These are phyloP conservation scores for Tipula helvola DNA, from an alignment of 2,888 invertebrate genomes.

Conservation along the genomic window DNA sequence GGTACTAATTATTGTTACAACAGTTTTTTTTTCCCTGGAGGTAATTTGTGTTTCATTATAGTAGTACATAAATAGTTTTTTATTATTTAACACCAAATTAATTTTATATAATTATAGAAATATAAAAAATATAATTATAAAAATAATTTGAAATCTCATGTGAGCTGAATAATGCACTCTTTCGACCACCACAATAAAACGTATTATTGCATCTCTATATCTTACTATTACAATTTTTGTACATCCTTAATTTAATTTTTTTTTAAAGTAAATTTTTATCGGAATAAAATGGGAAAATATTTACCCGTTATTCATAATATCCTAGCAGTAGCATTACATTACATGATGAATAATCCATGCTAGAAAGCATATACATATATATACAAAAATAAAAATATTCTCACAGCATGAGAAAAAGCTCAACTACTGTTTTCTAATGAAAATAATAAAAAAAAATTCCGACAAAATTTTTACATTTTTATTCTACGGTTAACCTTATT, in stretches of 20 bases:
- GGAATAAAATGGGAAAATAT: neutral
- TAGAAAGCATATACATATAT: neutral
- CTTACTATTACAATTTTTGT: too few species aligned
- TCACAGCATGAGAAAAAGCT: neutral
- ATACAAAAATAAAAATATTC: neutral
- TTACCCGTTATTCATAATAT: neutral
- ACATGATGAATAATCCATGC: neutral
- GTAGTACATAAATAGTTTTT: too few species aligned
- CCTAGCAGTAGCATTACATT: neutral
- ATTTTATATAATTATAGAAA: neutral
- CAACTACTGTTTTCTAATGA: neutral
- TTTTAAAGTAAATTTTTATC: neutral
- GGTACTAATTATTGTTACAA: too few species aligned
- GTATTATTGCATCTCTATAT: too few species aligned
- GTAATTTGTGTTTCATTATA: too few species aligned
- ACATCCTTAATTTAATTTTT: neutral
- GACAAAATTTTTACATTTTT: neutral
- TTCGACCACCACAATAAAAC: neutral
- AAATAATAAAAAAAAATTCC: neutral
- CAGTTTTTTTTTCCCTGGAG: too few species aligned
- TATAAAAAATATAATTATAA: neutral
- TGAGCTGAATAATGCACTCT: neutral
- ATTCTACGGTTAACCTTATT: neutral
- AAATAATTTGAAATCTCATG: neutral
- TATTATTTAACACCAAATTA: too few species aligned